These are phyloP conservation scores for Drosophila gunungcola DNA, from an alignment of 1,140 invertebrate species.

Conservation along the genomic window DNA sequence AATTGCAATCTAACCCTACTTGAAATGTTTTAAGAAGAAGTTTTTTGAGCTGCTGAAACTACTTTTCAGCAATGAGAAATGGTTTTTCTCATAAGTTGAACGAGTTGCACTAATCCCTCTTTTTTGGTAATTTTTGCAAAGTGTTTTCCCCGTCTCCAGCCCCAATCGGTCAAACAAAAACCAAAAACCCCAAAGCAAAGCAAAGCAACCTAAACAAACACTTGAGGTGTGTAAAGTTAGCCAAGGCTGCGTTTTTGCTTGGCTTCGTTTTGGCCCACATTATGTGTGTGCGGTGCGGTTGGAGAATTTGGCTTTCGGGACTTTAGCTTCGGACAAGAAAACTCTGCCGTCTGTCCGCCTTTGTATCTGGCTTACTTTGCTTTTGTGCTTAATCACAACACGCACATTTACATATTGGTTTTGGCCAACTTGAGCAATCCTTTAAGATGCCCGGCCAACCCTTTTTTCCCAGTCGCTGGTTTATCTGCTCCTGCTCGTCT, in stretches of 20 bases:
- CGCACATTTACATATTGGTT: slow-evolving; percentile 83
- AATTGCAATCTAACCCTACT: not conserved
- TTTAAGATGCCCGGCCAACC: slow-evolving; percentile 68
- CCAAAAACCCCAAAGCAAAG: slow-evolving; percentile 33
- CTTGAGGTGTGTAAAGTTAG: slow-evolving; percentile 83
- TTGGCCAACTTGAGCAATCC: slow-evolving; percentile 82
- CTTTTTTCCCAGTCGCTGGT: slow-evolving; percentile 65
- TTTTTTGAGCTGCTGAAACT: not conserved
- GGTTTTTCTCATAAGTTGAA: slow-evolving; percentile 12
- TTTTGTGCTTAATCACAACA: slow-evolving; percentile 82
- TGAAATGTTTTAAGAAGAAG: slow-evolving; percentile 1
- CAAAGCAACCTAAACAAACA: slow-evolving; percentile 81
- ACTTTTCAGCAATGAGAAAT: slow-evolving; percentile 19
- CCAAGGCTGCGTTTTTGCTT: slow-evolving; percentile 73
- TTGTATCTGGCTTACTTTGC: slow-evolving; percentile 57
- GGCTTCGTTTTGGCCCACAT: slow-evolving; percentile 64
- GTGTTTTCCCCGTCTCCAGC: slow-evolving; percentile 16
- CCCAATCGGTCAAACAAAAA: slow-evolving; percentile 27
- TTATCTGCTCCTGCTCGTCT: slow-evolving; percentile 54
- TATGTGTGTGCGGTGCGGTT: slow-evolving; percentile 55
- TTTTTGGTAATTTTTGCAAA: slow-evolving; percentile 37
- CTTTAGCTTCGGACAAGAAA: slow-evolving; percentile 35
- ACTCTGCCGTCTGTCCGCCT: slow-evolving; percentile 25
- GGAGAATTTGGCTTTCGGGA: slow-evolving; percentile 48
- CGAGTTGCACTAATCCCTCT: slow-evolving; percentile 22